A percentile compares a stretch with the other conserved stretches of the same genome.
Conservation (phyloP, 2,113 vertebrate genomes). For the Poeciliopsis retropinna region DNA sequence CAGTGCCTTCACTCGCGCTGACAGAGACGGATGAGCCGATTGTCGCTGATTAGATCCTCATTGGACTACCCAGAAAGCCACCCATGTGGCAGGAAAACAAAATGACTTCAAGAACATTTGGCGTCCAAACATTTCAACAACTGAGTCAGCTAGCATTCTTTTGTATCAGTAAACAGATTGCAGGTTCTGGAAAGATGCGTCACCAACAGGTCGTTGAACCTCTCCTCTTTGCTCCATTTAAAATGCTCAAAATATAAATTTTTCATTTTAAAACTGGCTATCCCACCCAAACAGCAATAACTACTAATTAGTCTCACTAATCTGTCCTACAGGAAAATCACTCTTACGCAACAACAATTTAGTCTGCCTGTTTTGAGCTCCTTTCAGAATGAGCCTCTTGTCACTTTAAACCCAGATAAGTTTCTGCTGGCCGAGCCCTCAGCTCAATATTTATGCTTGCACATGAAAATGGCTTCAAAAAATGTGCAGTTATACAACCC, state of each 20-base stretch:
- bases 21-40: slow-evolving; percentile 31
- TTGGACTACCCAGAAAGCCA: slow-evolving; percentile 26
- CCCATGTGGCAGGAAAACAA: slow-evolving; percentile 21
- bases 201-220: slow-evolving; percentile 66
- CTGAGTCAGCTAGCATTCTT: slow-evolving; percentile 27
- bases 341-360: too few relatives aligned
- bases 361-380: too few relatives aligned
- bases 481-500: too few relatives aligned
- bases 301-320: too few relatives aligned
- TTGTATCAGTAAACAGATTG: slow-evolving; percentile 37
- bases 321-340: too few relatives aligned
- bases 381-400: too few relatives aligned
- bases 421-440: too few relatives aligned
- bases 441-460: too few relatives aligned
- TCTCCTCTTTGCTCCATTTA: slow-evolving; percentile 67
- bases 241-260: slow-evolving; percentile 61
- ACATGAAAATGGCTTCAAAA: too few relatives aligned
- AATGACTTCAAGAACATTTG: slow-evolving; percentile 13
- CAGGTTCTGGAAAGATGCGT: slow-evolving; percentile 62
- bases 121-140: slow-evolving; percentile 15
- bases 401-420: too few relatives aligned
- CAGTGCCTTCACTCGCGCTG: slow-evolving; percentile 16
- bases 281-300: neutral
- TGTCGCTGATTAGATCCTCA: slow-evolving; percentile 34
- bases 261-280: slow-evolving; percentile 14